Base-by-base conservation (phyloP, 2,888 invertebrate genomes). In the Trachelus troglodyta region DNA sequence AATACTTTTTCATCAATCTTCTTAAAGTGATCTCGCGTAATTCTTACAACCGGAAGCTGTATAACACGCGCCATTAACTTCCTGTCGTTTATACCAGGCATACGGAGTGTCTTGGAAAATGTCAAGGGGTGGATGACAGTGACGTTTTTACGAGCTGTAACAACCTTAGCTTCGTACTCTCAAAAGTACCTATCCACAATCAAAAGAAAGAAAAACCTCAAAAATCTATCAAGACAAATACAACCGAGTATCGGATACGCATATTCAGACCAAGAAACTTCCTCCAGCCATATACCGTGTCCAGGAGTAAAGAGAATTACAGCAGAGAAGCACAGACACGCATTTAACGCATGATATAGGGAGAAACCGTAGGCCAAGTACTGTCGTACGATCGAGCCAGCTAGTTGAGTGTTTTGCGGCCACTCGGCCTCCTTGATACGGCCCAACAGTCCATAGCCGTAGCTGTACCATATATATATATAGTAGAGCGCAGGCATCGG, bases 261-360 rank as follows among this genome's bases (percentile, higher is more conserved):
- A 56, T 23, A 56, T 2, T 23, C 56, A 6, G 23, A 23, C 23
- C 23, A 56, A 56, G 23, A 56, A 56, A 56, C 23, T 56, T 2
- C 56, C 56, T 23, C 23, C 9, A 56, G 56, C 23, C 56, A 56
- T 56, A 56, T 56, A 56, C 56, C 23, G 9, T 56, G 23, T 23
- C 2, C 56, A 2, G 23, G 56, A 56, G 56, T 33, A 3, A 9
- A 9, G 56, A 23, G 56, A 56, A 56, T 56, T 23, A 56, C 37
- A 35, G 35, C 40, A 40, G 15, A 6, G 15, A 15, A 40, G 69
- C 69, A 74, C 23, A n/a, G 35, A 12, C 35, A 81, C 80, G 82
- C 82, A 78, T 81, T 84, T 79, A 82, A 79, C 80, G 79, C 80
- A 79, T 84, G 84, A 84, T 85, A 81, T 81, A 84, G 81, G 81